A percentile compares a stretch with the other conserved stretches of the same genome.
phyloP scores from a whole-genome alignment of 2,113 vertebrate genomes.

The Pholis gunnellus region DNA sequence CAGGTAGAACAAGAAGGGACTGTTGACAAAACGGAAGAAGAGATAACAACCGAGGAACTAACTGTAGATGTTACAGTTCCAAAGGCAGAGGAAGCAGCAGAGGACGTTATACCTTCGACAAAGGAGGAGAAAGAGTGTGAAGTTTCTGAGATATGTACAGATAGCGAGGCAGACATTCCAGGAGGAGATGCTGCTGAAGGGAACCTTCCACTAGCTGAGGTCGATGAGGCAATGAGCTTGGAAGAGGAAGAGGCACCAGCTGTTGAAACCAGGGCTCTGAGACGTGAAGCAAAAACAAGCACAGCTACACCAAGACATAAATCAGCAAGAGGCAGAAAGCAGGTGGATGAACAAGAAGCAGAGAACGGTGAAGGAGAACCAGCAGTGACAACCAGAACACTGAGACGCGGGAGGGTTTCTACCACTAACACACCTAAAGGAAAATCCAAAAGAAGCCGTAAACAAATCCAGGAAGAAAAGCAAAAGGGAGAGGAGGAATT shows the following conservation, averaged over 20 bases:
- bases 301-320: not conserved
- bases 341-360: constrained; percentile 13
- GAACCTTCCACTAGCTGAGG: not conserved
- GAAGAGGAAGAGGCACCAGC: not conserved
- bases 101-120: not conserved
- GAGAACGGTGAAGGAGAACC: constrained; percentile 8
- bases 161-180: not conserved
- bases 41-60: not conserved
- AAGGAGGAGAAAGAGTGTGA: not conserved
- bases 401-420: constrained; percentile 26
- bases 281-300: constrained; percentile 21
- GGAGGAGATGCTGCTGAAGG: not conserved
- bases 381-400: constrained; percentile 2
- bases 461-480: constrained; percentile 21
- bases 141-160: not conserved
- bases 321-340: constrained; percentile 22
- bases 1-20: not conserved
- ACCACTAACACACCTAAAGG: not conserved
- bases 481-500: not conserved
- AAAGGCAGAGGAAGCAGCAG: constrained; percentile 4
- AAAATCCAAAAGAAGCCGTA: constrained; percentile 13
- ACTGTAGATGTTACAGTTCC: not conserved
- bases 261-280: constrained; percentile 27
- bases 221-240: not conserved
- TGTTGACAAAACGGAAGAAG: not conserved